Percentiles rank a stretch among this genome's conserved stretches.
Conservation (phyloP, 2,797 vertebrate species). For the Acomys russatus region DNA sequence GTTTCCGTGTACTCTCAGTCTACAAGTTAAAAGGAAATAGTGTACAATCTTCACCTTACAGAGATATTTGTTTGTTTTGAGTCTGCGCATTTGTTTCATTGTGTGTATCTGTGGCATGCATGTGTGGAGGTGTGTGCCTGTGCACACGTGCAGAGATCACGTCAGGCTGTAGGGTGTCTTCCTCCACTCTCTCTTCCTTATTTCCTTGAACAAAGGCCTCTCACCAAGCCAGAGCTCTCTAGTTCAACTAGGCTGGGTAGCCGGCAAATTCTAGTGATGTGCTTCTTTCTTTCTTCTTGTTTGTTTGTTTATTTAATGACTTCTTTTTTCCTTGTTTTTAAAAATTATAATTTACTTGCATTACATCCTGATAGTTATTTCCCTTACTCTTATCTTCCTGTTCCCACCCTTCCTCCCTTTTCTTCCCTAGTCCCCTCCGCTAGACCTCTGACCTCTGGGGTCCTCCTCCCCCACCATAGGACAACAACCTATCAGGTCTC, state of each 20-base stretch:
- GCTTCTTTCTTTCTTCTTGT: too few relatives aligned
- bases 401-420: too few relatives aligned
- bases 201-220: not conserved
- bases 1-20: not conserved
- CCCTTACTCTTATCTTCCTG: too few relatives aligned
- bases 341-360: too few relatives aligned
- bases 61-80: not conserved
- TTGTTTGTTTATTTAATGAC: too few relatives aligned
- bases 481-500: too few relatives aligned
- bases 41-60: not conserved
- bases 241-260: not conserved
- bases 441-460: too few relatives aligned
- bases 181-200: not conserved
- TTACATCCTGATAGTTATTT: too few relatives aligned
- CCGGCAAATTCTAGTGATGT: not conserved
- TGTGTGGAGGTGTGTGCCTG: not conserved
- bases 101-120: not conserved
- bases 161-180: not conserved
- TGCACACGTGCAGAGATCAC: not conserved
- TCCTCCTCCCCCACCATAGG: too few relatives aligned
- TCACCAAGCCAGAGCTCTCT: not conserved
- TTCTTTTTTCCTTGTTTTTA: too few relatives aligned
- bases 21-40: constrained; percentile 14
- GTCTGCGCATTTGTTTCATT: not conserved
- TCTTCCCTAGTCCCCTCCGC: too few relatives aligned